Evolutionary conservation across 2,888 invertebrate genomes (phyloP).

Genomic region (Ophion obscuratus): DNA sequence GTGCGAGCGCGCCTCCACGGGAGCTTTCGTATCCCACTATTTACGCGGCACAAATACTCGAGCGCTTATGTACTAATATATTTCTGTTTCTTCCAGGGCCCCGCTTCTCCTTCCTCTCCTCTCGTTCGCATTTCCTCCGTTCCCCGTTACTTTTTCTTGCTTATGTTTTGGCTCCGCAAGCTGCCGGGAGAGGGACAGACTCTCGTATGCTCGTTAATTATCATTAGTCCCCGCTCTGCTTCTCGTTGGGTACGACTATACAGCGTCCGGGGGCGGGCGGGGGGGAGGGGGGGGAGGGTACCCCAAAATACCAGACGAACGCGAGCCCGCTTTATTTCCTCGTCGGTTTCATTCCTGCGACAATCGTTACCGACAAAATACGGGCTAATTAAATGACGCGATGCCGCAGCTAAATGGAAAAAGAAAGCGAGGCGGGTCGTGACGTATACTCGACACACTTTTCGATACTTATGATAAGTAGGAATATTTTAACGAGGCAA

Average conservation of each 20-base stretch:
- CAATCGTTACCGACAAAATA: constrained; percentile 32
- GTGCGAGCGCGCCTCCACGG: constrained; percentile 26
- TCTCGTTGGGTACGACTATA: constrained; percentile 10
- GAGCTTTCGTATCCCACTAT: constrained; percentile 57
- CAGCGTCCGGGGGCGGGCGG: too few relatives aligned
- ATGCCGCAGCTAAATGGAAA: not conserved
- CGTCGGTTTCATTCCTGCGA: constrained; percentile 15
- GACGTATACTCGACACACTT: too few relatives aligned
- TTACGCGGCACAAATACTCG: constrained; percentile 60
- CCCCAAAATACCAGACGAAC: constrained; percentile 1
- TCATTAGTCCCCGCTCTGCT: constrained; percentile 53
- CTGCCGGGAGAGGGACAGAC: constrained; percentile 30
- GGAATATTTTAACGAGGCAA: too few relatives aligned
- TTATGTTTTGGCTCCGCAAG: constrained; percentile 52
- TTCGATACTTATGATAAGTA: too few relatives aligned
- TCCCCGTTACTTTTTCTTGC: constrained; percentile 46
- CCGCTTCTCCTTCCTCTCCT: constrained; percentile 7
- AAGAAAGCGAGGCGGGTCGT: too few relatives aligned
- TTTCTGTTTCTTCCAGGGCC: constrained; percentile 50
- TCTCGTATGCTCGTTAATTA: constrained; percentile 59
- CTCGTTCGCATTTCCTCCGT: constrained; percentile 18
- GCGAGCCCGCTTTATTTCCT: constrained; percentile 17
- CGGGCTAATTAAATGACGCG: not conserved
- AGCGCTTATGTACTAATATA: constrained; percentile 58
- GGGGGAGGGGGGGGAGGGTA: not conserved